Evolutionary conservation across 2,113 vertebrate species (phyloP).

Genomic region (Chionodraco myersi): DNA sequence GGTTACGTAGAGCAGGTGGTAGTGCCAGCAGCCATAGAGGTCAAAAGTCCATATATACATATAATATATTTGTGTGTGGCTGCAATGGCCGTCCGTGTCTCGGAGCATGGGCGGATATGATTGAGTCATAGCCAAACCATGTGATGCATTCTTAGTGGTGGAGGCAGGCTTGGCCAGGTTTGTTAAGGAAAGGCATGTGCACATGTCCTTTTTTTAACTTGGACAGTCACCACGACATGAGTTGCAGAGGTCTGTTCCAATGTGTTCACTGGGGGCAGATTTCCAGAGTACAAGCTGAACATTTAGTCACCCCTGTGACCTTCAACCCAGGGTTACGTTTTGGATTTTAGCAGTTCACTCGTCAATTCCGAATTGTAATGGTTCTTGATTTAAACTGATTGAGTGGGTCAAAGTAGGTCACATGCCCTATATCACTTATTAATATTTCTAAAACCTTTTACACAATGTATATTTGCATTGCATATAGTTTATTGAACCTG

Average conservation of each 20-base stretch:
- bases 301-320: neutral
- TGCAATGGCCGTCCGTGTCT: conserved; percentile 9
- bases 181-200: conserved; percentile 80
- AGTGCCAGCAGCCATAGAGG: conserved; percentile 23
- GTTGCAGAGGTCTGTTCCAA: neutral
- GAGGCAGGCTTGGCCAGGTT: conserved; percentile 32
- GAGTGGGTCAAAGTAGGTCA: too few species aligned
- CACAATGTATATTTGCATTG: too few species aligned
- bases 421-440: too few species aligned
- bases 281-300: neutral
- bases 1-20: conserved; percentile 25
- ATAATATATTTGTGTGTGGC: neutral
- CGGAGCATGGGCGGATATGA: neutral
- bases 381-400: too few species aligned
- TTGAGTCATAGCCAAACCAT: conserved; percentile 18
- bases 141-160: conserved; percentile 56
- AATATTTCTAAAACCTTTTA: too few species aligned
- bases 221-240: neutral
- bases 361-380: too few species aligned
- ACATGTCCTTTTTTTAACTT: conserved; percentile 74
- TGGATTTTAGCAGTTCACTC: too few species aligned
- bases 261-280: neutral
- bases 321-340: too few species aligned
- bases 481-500: too few species aligned
- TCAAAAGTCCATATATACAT: conserved; percentile 42